Evolutionary conservation across 1,140 invertebrate genomes (phyloP), one percentile per base, ranked within the genome.

Genomic region (Conus betulinus): DNA sequence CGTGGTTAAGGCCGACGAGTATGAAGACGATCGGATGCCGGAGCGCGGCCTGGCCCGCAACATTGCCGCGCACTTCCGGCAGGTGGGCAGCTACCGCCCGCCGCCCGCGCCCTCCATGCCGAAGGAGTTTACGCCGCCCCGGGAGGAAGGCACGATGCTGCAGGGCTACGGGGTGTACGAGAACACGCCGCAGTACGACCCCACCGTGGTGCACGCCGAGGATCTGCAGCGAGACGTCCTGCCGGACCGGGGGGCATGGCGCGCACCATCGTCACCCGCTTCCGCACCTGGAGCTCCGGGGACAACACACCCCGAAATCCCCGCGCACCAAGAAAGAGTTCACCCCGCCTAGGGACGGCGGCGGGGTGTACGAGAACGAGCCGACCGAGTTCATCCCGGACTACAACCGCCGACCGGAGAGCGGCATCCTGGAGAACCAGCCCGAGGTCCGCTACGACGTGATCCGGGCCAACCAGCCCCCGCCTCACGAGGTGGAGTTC

Each of bases 381-480:
- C 93, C 93, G 27, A 79, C 81, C 55, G 55, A 87, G 63, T 91
- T 89, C 81, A 88, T 89, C 51, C 87, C 92, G 25, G 91, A 94
- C 51, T 88, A 91, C 51, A 89, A 90, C 83, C 90, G 85, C 74
- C 87, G 89, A 25, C 74, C 92, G 51, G 93, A 93, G 82, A 93
- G 93, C 90, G 93, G 93, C 51, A 91, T 94, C 83, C 79, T 93
- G 78, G 93, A 94, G 89, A 94, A 90, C 84, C 90, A 89, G 23
- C 93, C 93, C 25, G 81, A 88, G 23, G 83, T 78, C 0, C 82
- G 90, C 17, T 89, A 90, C 8, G 93, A 93, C 90, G 90, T 93
- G 17, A 82, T 91, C n/a, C 88, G 89, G 51, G 91, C 92, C 63
- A 85, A 81, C 15, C 90, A 92, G 23, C 67, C 78, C 6, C 87